Evolutionary conservation across 1,140 invertebrate species (phyloP), one percentile per base, ranked within the genome.

Genomic region (Drosophila truncata): DNA sequence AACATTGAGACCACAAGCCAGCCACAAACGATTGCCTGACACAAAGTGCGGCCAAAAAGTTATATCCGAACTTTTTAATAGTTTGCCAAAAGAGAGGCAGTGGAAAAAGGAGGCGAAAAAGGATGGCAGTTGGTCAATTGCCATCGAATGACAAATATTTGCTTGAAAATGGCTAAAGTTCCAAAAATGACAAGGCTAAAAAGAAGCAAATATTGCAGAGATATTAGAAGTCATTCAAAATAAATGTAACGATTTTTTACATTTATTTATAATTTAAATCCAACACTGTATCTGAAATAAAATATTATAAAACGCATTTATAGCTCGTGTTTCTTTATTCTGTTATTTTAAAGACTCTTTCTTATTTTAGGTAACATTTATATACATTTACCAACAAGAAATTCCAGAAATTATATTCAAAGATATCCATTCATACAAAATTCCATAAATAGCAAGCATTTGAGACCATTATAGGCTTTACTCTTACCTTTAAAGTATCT

Each of bases 41-140:
- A 33, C 31, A 74, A 73, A 62, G 39, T 46, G 31, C 27, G 57
- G 47, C 31, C 57, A 41, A 31, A 74, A 74, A 73, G 69, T 73
- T 73, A 29, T n/a, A 49, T 33, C 35, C 18, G 20, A 74, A 74
- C 71, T 73, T 74, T 55, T 74, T 73, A 52, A 37, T 74, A 52
- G 57, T 59, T 72, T 8, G 23, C 33, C 33, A 73, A 35, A 20
- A 35, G 46, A 3, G 25, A 23, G 16, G 16, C 18, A 25, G 3
- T 29, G n/a, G 18, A 13, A 29, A 29, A 11, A 7, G 42, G 14
- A 6, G 23, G 41, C 47, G 10, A 29, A 54, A 44, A n/a, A 18
- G 11, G 25, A 25, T 11, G n/a, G 14, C 27, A 25, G 8, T 23
- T 14, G 37, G 20, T 50, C 18, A 25, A 47, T 69, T 25, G 20